Evolutionary conservation across 2,113 vertebrate genomes (phyloP).

Genomic region (Triplophysa tibetana): DNA sequence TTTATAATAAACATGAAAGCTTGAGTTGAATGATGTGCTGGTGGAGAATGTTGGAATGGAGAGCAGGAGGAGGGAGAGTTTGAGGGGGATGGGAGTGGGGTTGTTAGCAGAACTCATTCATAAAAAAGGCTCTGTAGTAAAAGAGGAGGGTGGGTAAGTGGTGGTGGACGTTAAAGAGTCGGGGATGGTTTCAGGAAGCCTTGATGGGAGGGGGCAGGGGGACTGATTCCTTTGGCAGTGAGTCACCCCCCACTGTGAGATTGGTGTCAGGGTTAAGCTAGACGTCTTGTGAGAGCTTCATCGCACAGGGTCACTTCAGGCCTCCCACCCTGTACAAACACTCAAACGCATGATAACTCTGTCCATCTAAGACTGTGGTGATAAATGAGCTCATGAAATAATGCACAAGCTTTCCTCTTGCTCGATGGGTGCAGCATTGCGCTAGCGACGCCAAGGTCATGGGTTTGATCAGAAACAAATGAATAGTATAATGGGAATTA

Average conservation of each 20-base stretch:
- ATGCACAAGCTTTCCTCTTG: no score
- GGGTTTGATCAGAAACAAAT: no score
- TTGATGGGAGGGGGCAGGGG: conserved; percentile 43
- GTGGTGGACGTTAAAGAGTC: conserved; percentile 46
- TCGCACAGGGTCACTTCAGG: conserved; percentile 14
- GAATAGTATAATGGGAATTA: no score
- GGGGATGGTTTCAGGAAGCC: conserved; percentile 38
- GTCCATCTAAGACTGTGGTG: no score
- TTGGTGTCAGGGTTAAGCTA: conserved; percentile 50
- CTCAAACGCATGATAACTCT: no score
- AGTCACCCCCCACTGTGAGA: conserved; percentile 28
- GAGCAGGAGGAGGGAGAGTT: not conserved
- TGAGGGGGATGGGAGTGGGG: conserved; percentile 35
- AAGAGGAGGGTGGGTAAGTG: conserved; percentile 19
- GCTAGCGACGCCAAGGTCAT: no score
- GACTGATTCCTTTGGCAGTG: conserved; percentile 51
- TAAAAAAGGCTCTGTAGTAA: conserved; percentile 52
- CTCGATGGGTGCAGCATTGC: no score
- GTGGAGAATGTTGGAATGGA: conserved; percentile 9
- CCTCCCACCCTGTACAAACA: conserved; percentile 21
- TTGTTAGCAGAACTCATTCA: conserved; percentile 54
- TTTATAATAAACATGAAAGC: conserved; percentile 17
- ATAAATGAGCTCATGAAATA: no score
- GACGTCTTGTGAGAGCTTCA: conserved; percentile 38
- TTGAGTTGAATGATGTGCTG: conserved; percentile 24